Conservation (phyloP, 2,888 invertebrate species). For the Mechanitis messenoides region DNA sequence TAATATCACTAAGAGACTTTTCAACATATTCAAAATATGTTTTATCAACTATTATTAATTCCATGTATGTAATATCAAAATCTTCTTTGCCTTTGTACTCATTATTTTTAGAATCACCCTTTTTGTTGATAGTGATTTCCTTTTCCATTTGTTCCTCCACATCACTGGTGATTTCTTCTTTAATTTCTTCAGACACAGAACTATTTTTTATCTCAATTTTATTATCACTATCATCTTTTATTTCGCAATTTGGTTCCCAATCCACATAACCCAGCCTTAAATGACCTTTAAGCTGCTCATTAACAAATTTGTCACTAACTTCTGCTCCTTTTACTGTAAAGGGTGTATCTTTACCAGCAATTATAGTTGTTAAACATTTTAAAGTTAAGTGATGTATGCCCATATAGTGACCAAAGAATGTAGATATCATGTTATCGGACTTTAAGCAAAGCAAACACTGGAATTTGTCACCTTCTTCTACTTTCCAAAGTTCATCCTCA, state of each 20-base stretch:
- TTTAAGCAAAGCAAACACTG: slow-evolving; percentile 60
- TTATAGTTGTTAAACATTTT: slow-evolving; percentile 58
- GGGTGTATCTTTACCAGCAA: slow-evolving; percentile 57
- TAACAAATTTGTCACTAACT: slow-evolving; percentile 55
- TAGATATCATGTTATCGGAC: slow-evolving; percentile 42
- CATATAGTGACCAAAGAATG: slow-evolving; percentile 67
- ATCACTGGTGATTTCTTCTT: slow-evolving; percentile 40
- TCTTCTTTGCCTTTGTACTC: slow-evolving; percentile 61
- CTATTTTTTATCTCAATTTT: slow-evolving; percentile 21
- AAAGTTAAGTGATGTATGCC: slow-evolving; percentile 66
- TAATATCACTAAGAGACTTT: slow-evolving; percentile 43
- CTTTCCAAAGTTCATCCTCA: slow-evolving; percentile 54
- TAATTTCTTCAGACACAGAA: slow-evolving; percentile 40
- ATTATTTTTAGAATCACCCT: slow-evolving; percentile 30
- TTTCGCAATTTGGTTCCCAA: slow-evolving; percentile 38
- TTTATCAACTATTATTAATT: slow-evolving; percentile 61
- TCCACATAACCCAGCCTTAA: slow-evolving; percentile 56
- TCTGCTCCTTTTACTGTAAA: slow-evolving; percentile 62
- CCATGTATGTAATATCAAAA: slow-evolving; percentile 65
- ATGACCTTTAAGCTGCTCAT: slow-evolving; percentile 50
- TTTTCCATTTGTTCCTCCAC: slow-evolving; percentile 32
- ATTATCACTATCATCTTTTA: slow-evolving; percentile 18
- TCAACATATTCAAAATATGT: slow-evolving; percentile 63
- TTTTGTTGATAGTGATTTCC: slow-evolving; percentile 25
- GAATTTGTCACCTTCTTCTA: slow-evolving; percentile 51